Conservation (phyloP, 2,888 invertebrate species). For the Lapara coniferarum region DNA sequence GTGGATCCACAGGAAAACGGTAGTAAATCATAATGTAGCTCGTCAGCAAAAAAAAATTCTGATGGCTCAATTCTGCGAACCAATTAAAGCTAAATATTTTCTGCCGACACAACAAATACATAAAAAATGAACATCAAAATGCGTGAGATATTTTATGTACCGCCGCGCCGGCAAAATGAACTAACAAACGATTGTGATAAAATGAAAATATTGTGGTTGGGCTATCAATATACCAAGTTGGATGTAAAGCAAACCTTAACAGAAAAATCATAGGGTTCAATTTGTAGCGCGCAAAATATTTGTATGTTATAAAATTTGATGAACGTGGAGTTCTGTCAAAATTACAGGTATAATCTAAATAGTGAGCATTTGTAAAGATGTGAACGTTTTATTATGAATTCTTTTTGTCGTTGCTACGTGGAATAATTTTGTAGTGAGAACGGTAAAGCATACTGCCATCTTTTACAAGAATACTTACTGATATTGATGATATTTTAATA, state of each 20-base stretch:
- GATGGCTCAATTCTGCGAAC: too few relatives aligned
- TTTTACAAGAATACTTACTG: background rate
- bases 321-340: constrained; percentile 42
- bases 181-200: constrained; percentile 40
- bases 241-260: constrained; percentile 29
- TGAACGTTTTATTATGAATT: constrained; percentile 7
- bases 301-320: constrained; percentile 34
- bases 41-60: background rate
- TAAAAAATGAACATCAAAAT: constrained; percentile 5
- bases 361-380: background rate
- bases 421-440: background rate
- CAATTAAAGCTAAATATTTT: constrained; percentile 10
- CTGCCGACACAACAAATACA: background rate
- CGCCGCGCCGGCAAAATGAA: constrained; percentile 25
- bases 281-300: constrained; percentile 16
- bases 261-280: background rate
- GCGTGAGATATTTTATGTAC: constrained; percentile 15
- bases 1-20: too few relatives aligned
- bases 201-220: constrained; percentile 40
- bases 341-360: constrained; percentile 37
- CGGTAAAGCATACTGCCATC: background rate
- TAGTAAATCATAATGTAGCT: background rate
- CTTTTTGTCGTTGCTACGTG: background rate
- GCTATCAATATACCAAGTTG: constrained; percentile 25
- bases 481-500: too few relatives aligned